Base-by-base conservation (phyloP, 2,888 invertebrate species). In the Nomada fabriciana region DNA sequence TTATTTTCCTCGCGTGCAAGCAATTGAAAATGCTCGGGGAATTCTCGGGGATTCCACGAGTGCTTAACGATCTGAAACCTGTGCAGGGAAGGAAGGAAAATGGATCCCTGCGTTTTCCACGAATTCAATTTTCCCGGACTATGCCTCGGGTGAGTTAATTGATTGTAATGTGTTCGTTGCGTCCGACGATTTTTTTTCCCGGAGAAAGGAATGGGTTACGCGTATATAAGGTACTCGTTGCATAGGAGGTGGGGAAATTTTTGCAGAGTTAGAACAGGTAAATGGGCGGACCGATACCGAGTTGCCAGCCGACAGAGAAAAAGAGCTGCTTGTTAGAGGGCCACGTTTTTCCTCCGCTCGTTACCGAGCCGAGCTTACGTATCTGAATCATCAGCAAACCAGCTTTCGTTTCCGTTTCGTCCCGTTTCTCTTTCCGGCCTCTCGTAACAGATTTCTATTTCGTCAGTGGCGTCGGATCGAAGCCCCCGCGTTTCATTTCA, bases 381-480 rank as follows among this genome's bases (percentile, higher is more conserved):
- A 59, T 72, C 60, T 23, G 65, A 74, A 70, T 69, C 69, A 59
- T 79, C 69, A 73, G 42, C 29, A 50, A 63, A 47, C 63, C 64
- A 23, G 52, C 60, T 43, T 74, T 43, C 50, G 55, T 42, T 81
- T 69, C 59, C 74, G 61, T 7, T 59, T 50, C 60, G 59, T 47
- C 42, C 52, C 52, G 9, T 20, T 69, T 43, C 18, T 43, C 20
- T 47, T 11, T 11, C 36, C 18, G 10, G 25, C 53, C 50, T 36
- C 65, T 80, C 81, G 80, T 75, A 65, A 69, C 80, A 72, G 69
- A 72, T 88, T 82, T 84, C 83, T 84, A 85, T 89, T 86, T 73
- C 80, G 63, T 83, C 83, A 84, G 72, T 68, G 76, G 76, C 73
- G 65, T 71, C 70, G 86, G 89, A 90, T 89, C 84, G 83, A 84